Percentiles rank a stretch among this genome's conserved stretches.
Conservation (phyloP, 2,113 vertebrate genomes). For the Lichenostomus cassidix region DNA sequence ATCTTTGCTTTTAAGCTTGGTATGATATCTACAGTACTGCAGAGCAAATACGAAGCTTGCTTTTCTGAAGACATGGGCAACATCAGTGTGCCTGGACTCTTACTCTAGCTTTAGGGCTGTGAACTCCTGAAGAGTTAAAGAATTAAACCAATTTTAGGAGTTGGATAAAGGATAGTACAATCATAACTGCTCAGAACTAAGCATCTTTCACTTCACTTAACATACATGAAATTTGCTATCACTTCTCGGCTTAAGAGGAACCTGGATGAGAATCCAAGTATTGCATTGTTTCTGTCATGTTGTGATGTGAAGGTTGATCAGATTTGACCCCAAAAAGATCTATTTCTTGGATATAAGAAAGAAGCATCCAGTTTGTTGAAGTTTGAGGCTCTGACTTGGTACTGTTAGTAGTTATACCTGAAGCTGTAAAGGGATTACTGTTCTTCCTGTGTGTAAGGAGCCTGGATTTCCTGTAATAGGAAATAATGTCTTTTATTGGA, state of each 20-base stretch:
- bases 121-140: not conserved
- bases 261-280: not conserved
- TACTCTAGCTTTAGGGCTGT: not conserved
- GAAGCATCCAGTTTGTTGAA: not conserved
- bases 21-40: not conserved
- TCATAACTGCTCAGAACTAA: not conserved
- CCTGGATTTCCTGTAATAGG: not conserved
- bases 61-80: rapidly evolving
- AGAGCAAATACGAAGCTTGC: not conserved
- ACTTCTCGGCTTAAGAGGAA: not conserved
- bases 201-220: not conserved
- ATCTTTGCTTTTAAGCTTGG: not conserved
- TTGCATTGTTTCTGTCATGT: not conserved
- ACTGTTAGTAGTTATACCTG: not conserved
- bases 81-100: not conserved
- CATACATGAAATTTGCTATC: not conserved
- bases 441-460: not conserved
- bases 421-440: not conserved
- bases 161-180: not conserved
- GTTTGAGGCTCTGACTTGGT: not conserved
- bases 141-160: not conserved
- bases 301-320: not conserved
- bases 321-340: not conserved
- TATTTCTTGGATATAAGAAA: not conserved
- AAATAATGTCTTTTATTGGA: not conserved